Conservation (phyloP, 2,797 vertebrate genomes). For the Psittacula derbiana region DNA sequence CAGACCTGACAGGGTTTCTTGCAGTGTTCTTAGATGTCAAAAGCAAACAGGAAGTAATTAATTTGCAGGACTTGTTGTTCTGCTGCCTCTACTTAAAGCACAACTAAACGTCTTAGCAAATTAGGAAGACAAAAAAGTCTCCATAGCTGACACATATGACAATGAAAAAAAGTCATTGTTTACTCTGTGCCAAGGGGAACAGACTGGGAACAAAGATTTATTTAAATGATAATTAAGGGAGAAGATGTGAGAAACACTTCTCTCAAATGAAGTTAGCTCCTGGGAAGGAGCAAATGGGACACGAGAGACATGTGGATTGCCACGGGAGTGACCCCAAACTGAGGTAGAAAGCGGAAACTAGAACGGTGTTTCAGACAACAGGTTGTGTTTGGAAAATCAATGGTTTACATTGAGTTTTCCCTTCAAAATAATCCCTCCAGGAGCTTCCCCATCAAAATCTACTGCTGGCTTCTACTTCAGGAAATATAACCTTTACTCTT, state of each 20-base stretch:
- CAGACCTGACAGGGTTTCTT: not conserved
- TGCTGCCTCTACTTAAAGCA: not conserved
- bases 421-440: not conserved
- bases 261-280: not conserved
- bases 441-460: not conserved
- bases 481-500: not conserved
- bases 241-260: not conserved
- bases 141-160: not conserved
- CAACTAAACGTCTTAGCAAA: not conserved
- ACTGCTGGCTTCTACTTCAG: not conserved
- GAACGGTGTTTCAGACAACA: not conserved
- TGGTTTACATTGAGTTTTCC: not conserved
- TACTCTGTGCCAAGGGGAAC: not conserved
- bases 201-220: slow-evolving; percentile 1
- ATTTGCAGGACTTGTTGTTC: slow-evolving; percentile 32
- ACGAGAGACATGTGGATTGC: not conserved
- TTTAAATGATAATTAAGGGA: slow-evolving; percentile 2
- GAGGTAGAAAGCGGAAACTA: not conserved
- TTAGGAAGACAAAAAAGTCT: not conserved
- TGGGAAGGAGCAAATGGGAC: not conserved
- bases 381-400: not conserved
- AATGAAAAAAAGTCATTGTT: slow-evolving; percentile 1
- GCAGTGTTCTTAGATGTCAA: not conserved
- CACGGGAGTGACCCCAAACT: not conserved
- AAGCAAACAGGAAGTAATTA: not conserved